A percentile compares a stretch with the other conserved stretches of the same genome.
Evolutionary conservation across 2,888 invertebrate genomes (phyloP).

Genomic region (Lumbricus terrestris): DNA sequence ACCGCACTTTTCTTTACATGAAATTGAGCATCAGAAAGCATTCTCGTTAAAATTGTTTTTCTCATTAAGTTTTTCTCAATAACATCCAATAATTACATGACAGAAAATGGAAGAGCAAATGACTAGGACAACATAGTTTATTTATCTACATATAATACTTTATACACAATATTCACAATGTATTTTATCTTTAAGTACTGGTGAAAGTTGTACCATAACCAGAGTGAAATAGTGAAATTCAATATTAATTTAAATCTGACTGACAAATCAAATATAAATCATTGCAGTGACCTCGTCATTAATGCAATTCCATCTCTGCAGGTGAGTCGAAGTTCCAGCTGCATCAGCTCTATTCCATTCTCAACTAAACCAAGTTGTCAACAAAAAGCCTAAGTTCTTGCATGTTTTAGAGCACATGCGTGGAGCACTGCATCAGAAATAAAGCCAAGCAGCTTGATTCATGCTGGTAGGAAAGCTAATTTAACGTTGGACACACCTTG

Average conservation of each 20-base stretch:
- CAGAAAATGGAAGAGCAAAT: not conserved
- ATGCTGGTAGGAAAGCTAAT: not conserved
- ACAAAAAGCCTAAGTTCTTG: not conserved
- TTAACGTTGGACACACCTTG: not conserved
- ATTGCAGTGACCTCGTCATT: not conserved
- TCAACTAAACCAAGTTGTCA: not conserved
- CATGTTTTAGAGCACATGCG: not conserved
- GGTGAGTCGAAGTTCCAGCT: not conserved
- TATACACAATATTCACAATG: not conserved
- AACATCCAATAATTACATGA: not conserved
- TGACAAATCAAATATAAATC: not conserved
- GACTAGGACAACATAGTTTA: not conserved
- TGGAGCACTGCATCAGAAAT: not conserved
- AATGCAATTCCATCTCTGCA: not conserved
- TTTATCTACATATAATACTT: too few relatives aligned
- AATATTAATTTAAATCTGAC: not conserved
- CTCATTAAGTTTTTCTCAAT: too few relatives aligned
- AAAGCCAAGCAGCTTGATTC: not conserved
- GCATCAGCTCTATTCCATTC: not conserved
- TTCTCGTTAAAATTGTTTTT: too few relatives aligned
- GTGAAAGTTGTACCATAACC: not conserved
- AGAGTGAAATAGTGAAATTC: not conserved
- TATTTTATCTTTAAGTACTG: not conserved
- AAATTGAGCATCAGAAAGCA: too few relatives aligned
- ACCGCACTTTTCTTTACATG: too few relatives aligned